These are phyloP conservation scores for Tanypteryx hageni DNA, from an alignment of 2,888 invertebrate genomes.

Conservation along the genomic window DNA sequence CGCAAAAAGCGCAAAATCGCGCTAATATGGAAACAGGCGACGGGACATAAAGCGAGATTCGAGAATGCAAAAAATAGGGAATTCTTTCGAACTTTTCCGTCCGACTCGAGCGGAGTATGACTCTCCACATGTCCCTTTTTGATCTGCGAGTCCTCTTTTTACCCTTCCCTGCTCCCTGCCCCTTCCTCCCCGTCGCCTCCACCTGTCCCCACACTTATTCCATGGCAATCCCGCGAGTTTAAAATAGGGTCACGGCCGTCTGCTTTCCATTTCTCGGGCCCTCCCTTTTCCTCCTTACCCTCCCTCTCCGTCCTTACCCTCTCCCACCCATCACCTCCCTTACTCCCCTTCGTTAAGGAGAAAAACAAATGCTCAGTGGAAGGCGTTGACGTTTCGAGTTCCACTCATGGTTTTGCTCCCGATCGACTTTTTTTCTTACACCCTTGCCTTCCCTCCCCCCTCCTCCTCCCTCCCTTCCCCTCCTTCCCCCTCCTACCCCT, in stretches of 20 bases:
- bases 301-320: background rate
- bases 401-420: constrained; percentile 24
- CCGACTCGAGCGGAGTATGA: background rate
- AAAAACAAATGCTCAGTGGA: background rate
- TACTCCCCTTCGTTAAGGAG: background rate
- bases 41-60: too few species aligned
- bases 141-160: background rate
- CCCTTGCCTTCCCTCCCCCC: background rate
- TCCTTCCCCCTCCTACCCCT: too few species aligned
- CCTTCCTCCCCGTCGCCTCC: background rate
- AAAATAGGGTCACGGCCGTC: constrained; percentile 8
- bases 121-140: background rate
- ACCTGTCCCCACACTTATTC: background rate
- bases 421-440: background rate
- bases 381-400: background rate
- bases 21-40: too few species aligned
- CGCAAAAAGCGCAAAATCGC: too few species aligned
- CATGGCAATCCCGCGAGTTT: background rate
- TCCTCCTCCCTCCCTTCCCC: background rate
- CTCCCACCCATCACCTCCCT: background rate
- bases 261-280: constrained; percentile 1
- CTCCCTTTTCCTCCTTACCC: background rate
- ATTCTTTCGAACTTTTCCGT: too few species aligned
- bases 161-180: background rate
- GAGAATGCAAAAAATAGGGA: too few species aligned